Conservation (phyloP, 2,797 vertebrate species). For the Phrynocephalus guinanensis region DNA sequence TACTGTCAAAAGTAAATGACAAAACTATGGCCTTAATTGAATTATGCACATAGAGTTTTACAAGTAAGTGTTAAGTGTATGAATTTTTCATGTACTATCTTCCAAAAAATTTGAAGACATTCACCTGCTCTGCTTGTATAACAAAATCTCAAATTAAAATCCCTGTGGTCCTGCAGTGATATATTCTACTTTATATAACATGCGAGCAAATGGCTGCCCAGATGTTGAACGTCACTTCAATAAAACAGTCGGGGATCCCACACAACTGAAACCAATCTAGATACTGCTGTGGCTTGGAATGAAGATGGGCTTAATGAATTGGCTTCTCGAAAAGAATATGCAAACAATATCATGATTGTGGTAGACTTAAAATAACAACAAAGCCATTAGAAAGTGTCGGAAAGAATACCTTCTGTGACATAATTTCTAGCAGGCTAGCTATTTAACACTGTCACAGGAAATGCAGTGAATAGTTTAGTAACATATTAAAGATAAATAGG, state of each 20-base stretch:
- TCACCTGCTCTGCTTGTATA: constrained; percentile 45
- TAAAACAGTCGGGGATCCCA: constrained; percentile 6
- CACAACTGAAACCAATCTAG: neutral
- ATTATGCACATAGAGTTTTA: neutral
- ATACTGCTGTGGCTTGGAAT: neutral
- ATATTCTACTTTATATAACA: neutral
- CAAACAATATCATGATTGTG: neutral
- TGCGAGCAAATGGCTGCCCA: neutral
- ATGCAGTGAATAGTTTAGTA: neutral
- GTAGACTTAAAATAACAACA: neutral
- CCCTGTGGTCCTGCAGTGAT: neutral
- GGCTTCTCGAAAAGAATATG: neutral
- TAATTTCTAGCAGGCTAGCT: neutral
- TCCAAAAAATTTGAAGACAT: constrained; percentile 20
- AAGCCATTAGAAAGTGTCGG: neutral
- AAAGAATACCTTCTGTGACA: neutral
- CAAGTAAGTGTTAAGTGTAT: constrained; percentile 18
- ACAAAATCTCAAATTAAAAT: constrained; percentile 43
- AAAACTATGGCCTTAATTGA: constrained; percentile 37
- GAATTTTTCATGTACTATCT: neutral
- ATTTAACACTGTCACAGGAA: neutral
- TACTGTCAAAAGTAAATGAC: constrained; percentile 43
- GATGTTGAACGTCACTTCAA: neutral
- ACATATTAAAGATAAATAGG: neutral
- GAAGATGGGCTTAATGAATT: neutral